These are phyloP conservation scores for Nerophis lumbriciformis DNA, from an alignment of 2,113 vertebrate genomes.

Conservation along the genomic window DNA sequence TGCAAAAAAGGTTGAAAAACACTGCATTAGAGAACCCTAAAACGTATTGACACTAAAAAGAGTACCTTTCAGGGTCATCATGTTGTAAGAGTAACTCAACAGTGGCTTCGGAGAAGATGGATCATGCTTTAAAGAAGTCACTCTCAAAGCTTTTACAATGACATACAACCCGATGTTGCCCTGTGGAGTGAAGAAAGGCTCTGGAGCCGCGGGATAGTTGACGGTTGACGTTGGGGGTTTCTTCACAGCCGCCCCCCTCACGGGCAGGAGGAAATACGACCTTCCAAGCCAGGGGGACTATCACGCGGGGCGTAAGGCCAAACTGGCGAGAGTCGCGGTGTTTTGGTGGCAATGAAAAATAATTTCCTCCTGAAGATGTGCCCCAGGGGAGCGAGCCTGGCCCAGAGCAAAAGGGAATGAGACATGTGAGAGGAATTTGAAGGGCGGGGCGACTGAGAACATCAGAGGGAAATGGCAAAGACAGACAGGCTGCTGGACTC, in stretches of 20 bases:
- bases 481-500: conserved; percentile 58
- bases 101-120: conserved; percentile 18
- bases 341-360: conserved; percentile 74
- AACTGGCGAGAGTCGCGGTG: conserved; percentile 50
- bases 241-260: conserved; percentile 23
- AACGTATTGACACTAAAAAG: not conserved
- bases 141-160: conserved; percentile 28
- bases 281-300: conserved; percentile 24
- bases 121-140: conserved; percentile 24
- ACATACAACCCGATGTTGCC: conserved; percentile 13
- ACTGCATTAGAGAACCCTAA: conserved; percentile 37
- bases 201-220: not conserved
- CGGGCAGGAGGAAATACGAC: conserved; percentile 27
- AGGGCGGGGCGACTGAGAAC: conserved; percentile 47
- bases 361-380: conserved; percentile 69
- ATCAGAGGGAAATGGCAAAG: conserved; percentile 70
- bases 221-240: not conserved
- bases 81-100: conserved; percentile 11
- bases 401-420: conserved; percentile 49
- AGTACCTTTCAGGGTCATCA: not conserved
- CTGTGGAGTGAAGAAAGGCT: conserved; percentile 16
- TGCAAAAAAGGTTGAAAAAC: no score
- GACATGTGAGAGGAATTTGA: conserved; percentile 63
- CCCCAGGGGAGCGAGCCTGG: conserved; percentile 50
- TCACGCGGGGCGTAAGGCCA: conserved; percentile 35